Percentiles rank a stretch among this genome's conserved stretches.
Conservation (phyloP, 35 echinoderm and acorn worm genomes). For the Antedon bifida region DNA sequence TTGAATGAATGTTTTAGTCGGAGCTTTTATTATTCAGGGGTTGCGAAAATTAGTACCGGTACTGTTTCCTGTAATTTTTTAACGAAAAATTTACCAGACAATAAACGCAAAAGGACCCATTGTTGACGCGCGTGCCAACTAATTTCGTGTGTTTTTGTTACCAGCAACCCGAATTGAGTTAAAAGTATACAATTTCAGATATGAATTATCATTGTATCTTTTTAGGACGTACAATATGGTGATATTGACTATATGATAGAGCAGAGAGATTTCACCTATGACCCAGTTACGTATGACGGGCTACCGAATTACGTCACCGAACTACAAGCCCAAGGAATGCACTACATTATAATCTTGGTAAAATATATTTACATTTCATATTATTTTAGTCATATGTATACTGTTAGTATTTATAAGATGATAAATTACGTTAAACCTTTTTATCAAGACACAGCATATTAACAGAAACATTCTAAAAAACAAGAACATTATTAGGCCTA, state of each 20-base stretch:
- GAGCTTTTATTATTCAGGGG: too few relatives aligned
- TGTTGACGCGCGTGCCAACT: too few relatives aligned
- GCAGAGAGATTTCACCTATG: conserved; percentile 80
- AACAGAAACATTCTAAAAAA: too few relatives aligned
- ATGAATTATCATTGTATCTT: background rate
- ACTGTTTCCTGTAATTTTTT: too few relatives aligned
- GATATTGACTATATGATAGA: conserved; percentile 97
- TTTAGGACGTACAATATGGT: conserved; percentile 89
- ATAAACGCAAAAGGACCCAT: too few relatives aligned
- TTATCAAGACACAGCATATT: too few relatives aligned
- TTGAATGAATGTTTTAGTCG: background rate
- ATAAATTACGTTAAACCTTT: too few relatives aligned
- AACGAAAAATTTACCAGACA: too few relatives aligned
- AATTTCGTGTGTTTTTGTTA: too few relatives aligned
- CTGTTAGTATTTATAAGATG: background rate
- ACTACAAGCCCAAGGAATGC: conserved; percentile 41
- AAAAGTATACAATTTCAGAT: background rate
- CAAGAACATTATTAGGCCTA: too few relatives aligned
- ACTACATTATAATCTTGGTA: conserved; percentile 94
- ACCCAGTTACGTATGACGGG: conserved; percentile 47
- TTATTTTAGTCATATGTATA: background rate
- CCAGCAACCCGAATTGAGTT: too few relatives aligned
- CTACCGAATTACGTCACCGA: conserved; percentile 57
- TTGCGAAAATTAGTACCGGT: too few relatives aligned
- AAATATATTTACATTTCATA: conserved; percentile 3